These are phyloP conservation scores for Pyrrhura leucotis DNA, from an alignment of 2,797 vertebrate genomes.

Conservation along the genomic window DNA sequence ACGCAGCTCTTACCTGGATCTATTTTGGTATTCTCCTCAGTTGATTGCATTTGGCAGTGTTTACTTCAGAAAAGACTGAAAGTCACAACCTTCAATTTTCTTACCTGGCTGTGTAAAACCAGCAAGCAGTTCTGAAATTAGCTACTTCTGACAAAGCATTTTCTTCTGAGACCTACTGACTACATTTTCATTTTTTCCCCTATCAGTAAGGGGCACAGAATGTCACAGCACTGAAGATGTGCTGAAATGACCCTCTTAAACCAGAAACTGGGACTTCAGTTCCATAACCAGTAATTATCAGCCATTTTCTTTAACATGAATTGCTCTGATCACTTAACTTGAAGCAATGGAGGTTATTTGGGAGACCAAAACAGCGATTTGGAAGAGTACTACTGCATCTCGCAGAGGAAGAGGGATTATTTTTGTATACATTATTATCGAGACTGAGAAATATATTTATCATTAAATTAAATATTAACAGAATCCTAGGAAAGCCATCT, in stretches of 20 bases:
- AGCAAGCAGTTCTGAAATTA: background rate
- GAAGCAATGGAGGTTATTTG: background rate
- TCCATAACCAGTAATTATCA: background rate
- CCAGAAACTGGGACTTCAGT: background rate
- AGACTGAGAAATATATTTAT: background rate
- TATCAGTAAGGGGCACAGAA: background rate
- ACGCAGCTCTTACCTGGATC: background rate
- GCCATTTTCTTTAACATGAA: background rate
- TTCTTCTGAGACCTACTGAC: background rate
- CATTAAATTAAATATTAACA: background rate
- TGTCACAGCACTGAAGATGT: background rate
- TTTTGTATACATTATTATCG: background rate
- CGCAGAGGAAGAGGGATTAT: background rate
- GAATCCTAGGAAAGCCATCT: background rate
- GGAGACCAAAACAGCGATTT: background rate
- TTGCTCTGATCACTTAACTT: background rate
- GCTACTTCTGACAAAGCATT: conserved; percentile 1
- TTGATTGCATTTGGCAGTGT: background rate
- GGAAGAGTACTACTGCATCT: background rate
- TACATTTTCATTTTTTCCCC: background rate
- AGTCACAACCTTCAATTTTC: background rate
- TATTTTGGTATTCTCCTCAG: background rate
- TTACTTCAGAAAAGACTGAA: background rate
- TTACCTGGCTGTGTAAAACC: background rate
- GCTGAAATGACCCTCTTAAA: background rate